A percentile compares a stretch with the other conserved stretches of the same genome.
Conservation (phyloP, 2,888 invertebrate genomes). For the Camponotus fellah region DNA sequence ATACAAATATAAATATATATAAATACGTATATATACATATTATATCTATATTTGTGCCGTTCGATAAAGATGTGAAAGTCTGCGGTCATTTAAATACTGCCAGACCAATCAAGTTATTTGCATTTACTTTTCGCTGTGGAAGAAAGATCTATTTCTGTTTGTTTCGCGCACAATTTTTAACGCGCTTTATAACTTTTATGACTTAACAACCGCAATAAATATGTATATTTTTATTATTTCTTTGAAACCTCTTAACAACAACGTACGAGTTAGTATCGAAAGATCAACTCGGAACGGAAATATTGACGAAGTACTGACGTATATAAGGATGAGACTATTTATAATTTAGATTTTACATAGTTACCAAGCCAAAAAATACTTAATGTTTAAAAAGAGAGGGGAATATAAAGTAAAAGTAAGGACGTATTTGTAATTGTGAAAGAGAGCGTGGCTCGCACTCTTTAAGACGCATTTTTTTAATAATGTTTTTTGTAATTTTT, state of each 20-base stretch:
- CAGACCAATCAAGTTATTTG: constrained; percentile 66
- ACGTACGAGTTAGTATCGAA: constrained; percentile 41
- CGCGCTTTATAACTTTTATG: constrained; percentile 18
- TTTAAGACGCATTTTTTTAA: constrained; percentile 69
- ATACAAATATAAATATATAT: constrained; percentile 70
- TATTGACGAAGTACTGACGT: background rate
- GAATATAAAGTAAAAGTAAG: constrained; percentile 41
- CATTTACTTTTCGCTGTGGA: constrained; percentile 65
- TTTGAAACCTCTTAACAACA: background rate
- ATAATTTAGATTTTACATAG: constrained; percentile 80
- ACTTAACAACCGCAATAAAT: constrained; percentile 18
- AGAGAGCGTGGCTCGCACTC: constrained; percentile 61
- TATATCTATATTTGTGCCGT: constrained; percentile 73
- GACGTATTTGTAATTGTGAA: constrained; percentile 55
- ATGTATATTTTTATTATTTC: background rate
- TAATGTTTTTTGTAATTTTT: constrained; percentile 71
- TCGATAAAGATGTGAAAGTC: constrained; percentile 76
- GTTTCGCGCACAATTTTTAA: constrained; percentile 27
- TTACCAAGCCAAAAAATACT: constrained; percentile 84
- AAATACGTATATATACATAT: constrained; percentile 74
- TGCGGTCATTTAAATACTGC: constrained; percentile 74
- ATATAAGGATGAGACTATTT: constrained; percentile 71
- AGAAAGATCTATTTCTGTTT: constrained; percentile 11
- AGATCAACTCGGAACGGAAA: constrained; percentile 38
- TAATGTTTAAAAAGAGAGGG: constrained; percentile 71